Conservation (phyloP, 1,140 invertebrate species). For the Oryctes rhinoceros region DNA sequence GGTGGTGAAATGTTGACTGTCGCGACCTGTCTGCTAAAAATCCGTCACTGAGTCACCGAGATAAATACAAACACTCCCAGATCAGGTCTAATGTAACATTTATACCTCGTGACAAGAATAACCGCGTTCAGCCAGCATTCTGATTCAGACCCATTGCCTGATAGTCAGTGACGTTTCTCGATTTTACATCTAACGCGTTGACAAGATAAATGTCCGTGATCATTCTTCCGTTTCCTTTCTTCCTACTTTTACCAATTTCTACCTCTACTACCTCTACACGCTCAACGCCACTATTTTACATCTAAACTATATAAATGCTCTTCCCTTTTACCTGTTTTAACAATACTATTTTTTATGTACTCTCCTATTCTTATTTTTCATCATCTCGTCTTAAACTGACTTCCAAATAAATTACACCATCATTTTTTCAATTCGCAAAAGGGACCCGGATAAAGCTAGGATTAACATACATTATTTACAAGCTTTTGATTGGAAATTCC, state of each 20-base stretch:
- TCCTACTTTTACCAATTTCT: conserved; percentile 31
- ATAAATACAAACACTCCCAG: conserved; percentile 51
- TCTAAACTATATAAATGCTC: conserved; percentile 41
- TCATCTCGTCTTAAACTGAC: not conserved
- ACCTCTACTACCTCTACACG: not conserved
- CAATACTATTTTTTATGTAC: not conserved
- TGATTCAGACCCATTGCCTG: conserved; percentile 45
- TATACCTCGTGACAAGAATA: conserved; percentile 36
- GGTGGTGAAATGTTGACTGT: conserved; percentile 39
- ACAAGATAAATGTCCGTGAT: conserved; percentile 46
- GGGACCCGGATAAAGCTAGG: not conserved
- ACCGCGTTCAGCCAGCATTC: conserved; percentile 38
- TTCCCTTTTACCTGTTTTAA: conserved; percentile 2
- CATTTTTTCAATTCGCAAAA: not conserved
- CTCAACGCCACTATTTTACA: conserved; percentile 40
- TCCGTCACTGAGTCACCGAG: conserved; percentile 47
- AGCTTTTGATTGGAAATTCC: no score
- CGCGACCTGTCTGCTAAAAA: conserved; percentile 41
- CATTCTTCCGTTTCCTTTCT: conserved; percentile 44
- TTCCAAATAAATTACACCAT: not conserved
- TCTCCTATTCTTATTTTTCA: not conserved
- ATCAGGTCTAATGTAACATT: conserved; percentile 52
- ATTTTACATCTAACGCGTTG: conserved; percentile 43
- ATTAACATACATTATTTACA: no score
- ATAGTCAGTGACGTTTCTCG: conserved; percentile 44